These are phyloP conservation scores for Ptyas mucosa DNA, from an alignment of 2,113 vertebrate species.

Conservation along the genomic window DNA sequence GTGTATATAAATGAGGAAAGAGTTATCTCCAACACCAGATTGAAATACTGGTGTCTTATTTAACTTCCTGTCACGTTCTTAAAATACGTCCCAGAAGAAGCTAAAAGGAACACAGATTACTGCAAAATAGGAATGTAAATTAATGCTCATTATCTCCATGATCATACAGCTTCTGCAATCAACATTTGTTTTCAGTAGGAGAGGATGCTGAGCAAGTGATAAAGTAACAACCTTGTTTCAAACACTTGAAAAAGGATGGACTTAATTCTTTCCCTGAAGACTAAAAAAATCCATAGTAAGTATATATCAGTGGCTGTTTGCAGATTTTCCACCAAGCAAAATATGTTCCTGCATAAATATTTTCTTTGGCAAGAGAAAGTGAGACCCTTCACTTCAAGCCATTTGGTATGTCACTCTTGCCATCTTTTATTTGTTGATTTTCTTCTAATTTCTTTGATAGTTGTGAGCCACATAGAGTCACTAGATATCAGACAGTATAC, in stretches of 20 bases:
- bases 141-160: constrained; percentile 44
- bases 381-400: background rate
- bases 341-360: background rate
- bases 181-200: constrained; percentile 37
- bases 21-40: constrained; percentile 16
- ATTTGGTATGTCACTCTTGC: background rate
- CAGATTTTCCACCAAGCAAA: background rate
- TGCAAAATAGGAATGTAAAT: constrained; percentile 44
- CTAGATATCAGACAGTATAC: background rate
- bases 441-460: background rate
- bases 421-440: background rate
- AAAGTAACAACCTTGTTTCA: constrained; percentile 5
- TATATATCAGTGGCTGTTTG: background rate
- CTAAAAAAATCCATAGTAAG: constrained; percentile 26
- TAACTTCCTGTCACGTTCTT: constrained; percentile 32
- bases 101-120: constrained; percentile 9
- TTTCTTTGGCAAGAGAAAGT: background rate
- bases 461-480: background rate
- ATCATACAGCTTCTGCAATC: constrained; percentile 33
- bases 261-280: constrained; percentile 6
- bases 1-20: constrained; percentile 44
- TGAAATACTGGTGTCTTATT: constrained; percentile 26
- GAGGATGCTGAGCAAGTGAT: constrained; percentile 11
- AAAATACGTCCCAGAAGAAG: constrained; percentile 47
- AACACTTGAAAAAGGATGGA: background rate